Evolutionary conservation across 2,888 invertebrate species (phyloP).

Genomic region (Aspidiotus rigidus): DNA sequence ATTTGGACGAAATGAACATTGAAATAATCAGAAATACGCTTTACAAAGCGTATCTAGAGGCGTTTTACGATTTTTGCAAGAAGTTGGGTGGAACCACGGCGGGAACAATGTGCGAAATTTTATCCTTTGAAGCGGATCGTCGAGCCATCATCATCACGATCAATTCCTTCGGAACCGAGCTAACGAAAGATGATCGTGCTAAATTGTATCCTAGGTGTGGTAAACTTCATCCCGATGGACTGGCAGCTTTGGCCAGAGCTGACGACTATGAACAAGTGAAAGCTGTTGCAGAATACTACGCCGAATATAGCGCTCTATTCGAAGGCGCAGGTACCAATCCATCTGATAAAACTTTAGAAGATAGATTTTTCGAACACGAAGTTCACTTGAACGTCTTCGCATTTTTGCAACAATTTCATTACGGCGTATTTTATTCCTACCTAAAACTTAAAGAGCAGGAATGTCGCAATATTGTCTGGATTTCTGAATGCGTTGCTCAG

Average conservation of each 20-base stretch:
- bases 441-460: conserved; percentile 99
- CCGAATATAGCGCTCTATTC: conserved; percentile 89
- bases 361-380: conserved; percentile 99
- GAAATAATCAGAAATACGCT: conserved; percentile 98
- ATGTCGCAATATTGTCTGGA: conserved; percentile 99
- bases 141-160: conserved; percentile 99
- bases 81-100: conserved; percentile 93
- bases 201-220: conserved; percentile 96
- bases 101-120: conserved; percentile 97
- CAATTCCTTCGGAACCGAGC: conserved; percentile 97
- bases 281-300: conserved; percentile 95
- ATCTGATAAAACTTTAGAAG: conserved; percentile 97
- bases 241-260: conserved; percentile 86
- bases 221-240: conserved; percentile 89
- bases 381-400: conserved; percentile 91
- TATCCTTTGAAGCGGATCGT: conserved; percentile 99
- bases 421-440: conserved; percentile 98
- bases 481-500: conserved; percentile 98
- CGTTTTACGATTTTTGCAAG: conserved; percentile 93
- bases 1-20: conserved; percentile 99
- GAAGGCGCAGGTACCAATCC: conserved; percentile 94
- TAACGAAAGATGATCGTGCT: conserved; percentile 95
- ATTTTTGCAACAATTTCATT: conserved; percentile 98
- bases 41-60: conserved; percentile 93
- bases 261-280: conserved; percentile 99